phyloP scores from a whole-genome alignment of 2,797 vertebrate genomes.

The Apogon hyalosoma region DNA sequence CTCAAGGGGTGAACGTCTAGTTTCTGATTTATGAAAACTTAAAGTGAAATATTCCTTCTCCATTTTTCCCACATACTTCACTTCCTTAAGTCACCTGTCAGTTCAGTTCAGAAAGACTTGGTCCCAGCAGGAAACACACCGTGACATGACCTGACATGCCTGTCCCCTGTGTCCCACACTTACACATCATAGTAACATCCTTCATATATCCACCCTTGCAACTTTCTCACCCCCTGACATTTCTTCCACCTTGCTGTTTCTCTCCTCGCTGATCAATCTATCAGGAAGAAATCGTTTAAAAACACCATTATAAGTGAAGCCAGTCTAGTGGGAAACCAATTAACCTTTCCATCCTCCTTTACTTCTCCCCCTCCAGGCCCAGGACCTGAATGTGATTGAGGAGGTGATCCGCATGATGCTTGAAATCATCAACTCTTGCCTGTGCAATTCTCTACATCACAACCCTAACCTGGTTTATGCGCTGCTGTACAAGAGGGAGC shows the following conservation, averaged over 20 bases:
- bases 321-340: slow-evolving; percentile 75
- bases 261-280: slow-evolving; percentile 48
- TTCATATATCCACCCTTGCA: slow-evolving; percentile 31
- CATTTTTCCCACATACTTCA: slow-evolving; percentile 11
- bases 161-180: slow-evolving; percentile 38
- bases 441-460: slow-evolving; percentile 95
- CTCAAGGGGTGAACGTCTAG: too few relatives aligned
- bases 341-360: slow-evolving; percentile 75
- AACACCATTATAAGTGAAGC: slow-evolving; percentile 68
- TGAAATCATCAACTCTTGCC: slow-evolving; percentile 98
- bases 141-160: slow-evolving; percentile 51
- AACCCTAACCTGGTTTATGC: slow-evolving; percentile 98
- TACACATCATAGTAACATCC: slow-evolving; percentile 35
- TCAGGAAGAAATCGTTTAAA: slow-evolving; percentile 65
- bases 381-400: slow-evolving; percentile 97
- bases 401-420: slow-evolving; percentile 99
- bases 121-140: slow-evolving; percentile 34
- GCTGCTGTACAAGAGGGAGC: slow-evolving; percentile 95
- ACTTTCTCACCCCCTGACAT: slow-evolving; percentile 5
- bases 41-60: slow-evolving; percentile 15
- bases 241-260: slow-evolving; percentile 22
- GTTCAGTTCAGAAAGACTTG: slow-evolving; percentile 18
- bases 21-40: too few relatives aligned
- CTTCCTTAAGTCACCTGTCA: slow-evolving; percentile 48
- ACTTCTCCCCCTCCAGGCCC: slow-evolving; percentile 83